Evolutionary conservation across 2,888 invertebrate species (phyloP), one percentile per base, ranked within the genome.

Genomic region (Caenorhabditis sp.): DNA sequence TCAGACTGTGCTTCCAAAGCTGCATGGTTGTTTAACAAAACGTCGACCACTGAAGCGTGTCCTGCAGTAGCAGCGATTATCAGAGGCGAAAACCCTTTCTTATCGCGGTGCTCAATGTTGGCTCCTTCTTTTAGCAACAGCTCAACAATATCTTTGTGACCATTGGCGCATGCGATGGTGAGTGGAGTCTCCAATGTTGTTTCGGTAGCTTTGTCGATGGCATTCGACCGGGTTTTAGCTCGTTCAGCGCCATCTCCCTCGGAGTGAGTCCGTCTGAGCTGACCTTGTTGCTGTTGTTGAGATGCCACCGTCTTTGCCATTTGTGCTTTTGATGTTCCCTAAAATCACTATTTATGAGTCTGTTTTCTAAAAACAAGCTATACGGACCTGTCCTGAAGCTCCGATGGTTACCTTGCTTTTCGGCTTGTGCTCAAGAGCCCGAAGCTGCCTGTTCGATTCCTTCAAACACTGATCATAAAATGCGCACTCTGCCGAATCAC

Each of bases 1-100:
- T 99, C 99, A 0, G 97, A 97, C 93, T 98, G 98, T 40, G 98
- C 98, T 92, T 99, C 99, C 89, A 99, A 95, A 92, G 98, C 97
- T n/a, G 98, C 98, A 85, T 95, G 95, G 93, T 96, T 95, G 92
- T 96, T 96, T 71, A 99, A 93, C 6, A 99, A 94, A 88, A 96
- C 95, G 90, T 98, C 97, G 11, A 98, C 98, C 26, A 97, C 95
- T 60, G 92, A 95, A 79, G 95, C 95, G 92, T 96, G 96, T 0
- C 98, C 98, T 22, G 97, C 98, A 15, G 98, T 98, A 28, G 98
- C 97, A 56, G 98, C 97, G 87, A 98, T 94, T 91, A 98, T 98
- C 51, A 99, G 94, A 0, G 99, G 98, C 0, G 98, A 98, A 92
- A 98, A 98, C 32, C 98, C 98, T 92, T 89, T 99, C 93, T 98